phyloP scores from a whole-genome alignment of 2,113 vertebrate species.

The Micromys minutus region DNA sequence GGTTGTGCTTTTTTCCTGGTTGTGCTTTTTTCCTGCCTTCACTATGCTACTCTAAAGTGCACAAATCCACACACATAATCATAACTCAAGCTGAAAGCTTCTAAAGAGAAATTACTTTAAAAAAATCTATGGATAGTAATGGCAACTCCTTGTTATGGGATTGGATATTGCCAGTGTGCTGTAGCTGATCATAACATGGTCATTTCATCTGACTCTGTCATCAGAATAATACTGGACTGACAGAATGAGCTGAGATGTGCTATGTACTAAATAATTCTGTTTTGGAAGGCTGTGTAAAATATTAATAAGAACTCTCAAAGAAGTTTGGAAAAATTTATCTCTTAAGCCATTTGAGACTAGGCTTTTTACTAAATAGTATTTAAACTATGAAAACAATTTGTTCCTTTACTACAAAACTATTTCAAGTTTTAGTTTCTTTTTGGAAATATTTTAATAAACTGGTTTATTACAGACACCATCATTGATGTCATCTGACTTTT shows the following conservation, averaged over 20 bases:
- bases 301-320: neutral
- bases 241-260: too few species aligned
- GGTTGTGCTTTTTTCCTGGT: neutral
- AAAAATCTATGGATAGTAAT: neutral
- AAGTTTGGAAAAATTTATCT: neutral
- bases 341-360: neutral
- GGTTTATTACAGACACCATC: neutral
- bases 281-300: neutral
- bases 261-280: neutral
- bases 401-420: neutral
- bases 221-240: neutral
- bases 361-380: neutral
- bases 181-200: neutral
- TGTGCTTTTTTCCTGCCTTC: neutral
- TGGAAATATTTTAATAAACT: neutral
- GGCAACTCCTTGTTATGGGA: neutral
- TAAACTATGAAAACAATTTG: neutral
- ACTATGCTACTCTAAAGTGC: neutral
- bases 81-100: neutral
- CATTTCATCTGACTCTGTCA: neutral
- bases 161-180: neutral
- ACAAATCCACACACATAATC: neutral
- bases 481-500: neutral
- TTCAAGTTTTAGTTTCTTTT: neutral
- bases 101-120: neutral